Evolutionary conservation across 1,140 invertebrate genomes (phyloP), one percentile per base, ranked within the genome.

Genomic region (Macrocentrus cingulum): DNA sequence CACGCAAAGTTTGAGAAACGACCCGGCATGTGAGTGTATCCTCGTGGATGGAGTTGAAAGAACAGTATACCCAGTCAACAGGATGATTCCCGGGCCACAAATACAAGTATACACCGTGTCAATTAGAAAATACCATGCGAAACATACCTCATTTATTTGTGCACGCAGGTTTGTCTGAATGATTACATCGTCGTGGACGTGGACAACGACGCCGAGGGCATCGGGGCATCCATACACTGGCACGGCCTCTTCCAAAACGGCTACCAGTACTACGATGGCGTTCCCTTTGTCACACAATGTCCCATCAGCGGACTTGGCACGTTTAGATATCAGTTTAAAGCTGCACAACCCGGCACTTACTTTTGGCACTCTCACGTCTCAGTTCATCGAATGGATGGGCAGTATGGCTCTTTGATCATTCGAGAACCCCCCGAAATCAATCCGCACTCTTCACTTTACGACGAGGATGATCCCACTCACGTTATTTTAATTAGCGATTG

Each of bases 401-500:
- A 64, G 7, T 59, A 61, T 16, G 67, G 65, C 6, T 29, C 54
- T 44, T 34, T 66, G n/a, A 57, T 66, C 16, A 46, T 66, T 29
- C 61, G 64, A 32, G 29, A 66, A 52, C 50, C 56, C 29, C 1
- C 1, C 5, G 36, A 34, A 19, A n/a, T 41, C 0, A 60, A 65
- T 39, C 56, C 56, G 5, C 13, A 60, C 37, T 36, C 29, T n/a
- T 1, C 65, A 42, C 60, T 73, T 3, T 82, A 81, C 52, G 68
- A 70, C 23, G 53, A 60, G 13, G 68, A 70, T 59, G 57, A 67
- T 19, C 64, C 76, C 2, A 84, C 87, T 15, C 90, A 93, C 70
- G 80, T 85, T 1, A 85, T 94, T 62, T 74, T 88, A 1, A 77
- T 92, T 1, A 85, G 87, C 25, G 91, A 94, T 68, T 94, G 91